These are phyloP conservation scores for Macrotis lagotis DNA, from an alignment of 2,113 vertebrate genomes.

Conservation along the genomic window DNA sequence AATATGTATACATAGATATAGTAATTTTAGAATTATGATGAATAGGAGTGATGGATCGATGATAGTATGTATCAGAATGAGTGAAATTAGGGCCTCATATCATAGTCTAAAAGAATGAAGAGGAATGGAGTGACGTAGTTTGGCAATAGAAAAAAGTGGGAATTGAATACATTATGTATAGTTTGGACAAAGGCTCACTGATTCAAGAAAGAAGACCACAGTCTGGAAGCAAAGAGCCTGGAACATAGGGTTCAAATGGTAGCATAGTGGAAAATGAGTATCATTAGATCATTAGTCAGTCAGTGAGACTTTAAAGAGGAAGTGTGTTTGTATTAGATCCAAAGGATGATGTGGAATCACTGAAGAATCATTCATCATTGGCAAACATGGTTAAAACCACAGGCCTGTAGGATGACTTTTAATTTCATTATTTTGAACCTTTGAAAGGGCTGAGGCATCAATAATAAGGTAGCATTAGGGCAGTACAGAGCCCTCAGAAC, in stretches of 20 bases:
- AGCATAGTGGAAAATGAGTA: not conserved
- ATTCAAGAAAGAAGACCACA: not conserved
- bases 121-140: too few relatives aligned
- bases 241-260: not conserved
- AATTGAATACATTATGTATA: not conserved
- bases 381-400: not conserved
- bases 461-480: not conserved
- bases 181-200: not conserved
- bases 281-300: not conserved
- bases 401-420: not conserved
- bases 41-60: not conserved
- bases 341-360: not conserved
- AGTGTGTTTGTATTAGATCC: not conserved
- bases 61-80: not conserved
- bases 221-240: too few relatives aligned
- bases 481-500: not conserved
- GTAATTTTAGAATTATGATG: not conserved
- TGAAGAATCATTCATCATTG: not conserved
- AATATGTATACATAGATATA: constrained; percentile 8
- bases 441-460: too few relatives aligned
- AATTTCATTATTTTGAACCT: not conserved
- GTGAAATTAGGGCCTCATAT: not conserved
- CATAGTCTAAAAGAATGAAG: not conserved
- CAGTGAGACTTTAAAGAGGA: not conserved
- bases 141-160: not conserved